A percentile compares a stretch with the other conserved stretches of the same genome.
Conservation (phyloP, 2,888 invertebrate species). For the Oxycera nigricornis region DNA sequence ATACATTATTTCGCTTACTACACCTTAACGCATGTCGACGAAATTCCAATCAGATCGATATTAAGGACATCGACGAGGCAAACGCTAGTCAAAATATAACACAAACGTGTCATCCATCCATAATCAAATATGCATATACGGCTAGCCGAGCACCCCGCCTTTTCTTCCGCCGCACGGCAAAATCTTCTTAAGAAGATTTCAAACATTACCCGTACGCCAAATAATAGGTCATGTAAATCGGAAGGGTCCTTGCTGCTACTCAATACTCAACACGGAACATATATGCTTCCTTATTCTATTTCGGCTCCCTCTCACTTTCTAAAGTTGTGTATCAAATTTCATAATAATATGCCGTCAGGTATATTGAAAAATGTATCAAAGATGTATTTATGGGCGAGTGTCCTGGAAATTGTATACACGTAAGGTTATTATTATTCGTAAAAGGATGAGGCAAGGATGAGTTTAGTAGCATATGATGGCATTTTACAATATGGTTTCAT, state of each 20-base stretch:
- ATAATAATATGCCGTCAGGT: slow-evolving; percentile 37
- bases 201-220: no score
- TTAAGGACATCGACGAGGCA: background rate
- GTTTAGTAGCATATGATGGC: background rate
- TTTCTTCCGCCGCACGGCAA: no score
- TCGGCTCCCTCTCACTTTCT: background rate
- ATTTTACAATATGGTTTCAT: background rate
- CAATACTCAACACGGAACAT: background rate
- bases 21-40: slow-evolving; percentile 41
- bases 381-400: slow-evolving; percentile 33
- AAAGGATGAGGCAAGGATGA: slow-evolving; percentile 15
- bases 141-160: background rate
- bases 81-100: slow-evolving; percentile 41
- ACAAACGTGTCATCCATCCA: slow-evolving; percentile 45
- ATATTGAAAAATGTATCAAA: slow-evolving; percentile 36
- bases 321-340: slow-evolving; percentile 26
- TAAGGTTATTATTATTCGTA: slow-evolving; percentile 23
- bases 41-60: slow-evolving; percentile 42
- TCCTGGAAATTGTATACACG: slow-evolving; percentile 33
- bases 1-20: slow-evolving; percentile 46
- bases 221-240: background rate
- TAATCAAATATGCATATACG: slow-evolving; percentile 35
- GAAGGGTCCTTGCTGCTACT: background rate
- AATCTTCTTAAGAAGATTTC: no score
- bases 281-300: background rate